Base-by-base conservation (phyloP, 2,888 invertebrate genomes). In the Eupithecia subfuscata region DNA sequence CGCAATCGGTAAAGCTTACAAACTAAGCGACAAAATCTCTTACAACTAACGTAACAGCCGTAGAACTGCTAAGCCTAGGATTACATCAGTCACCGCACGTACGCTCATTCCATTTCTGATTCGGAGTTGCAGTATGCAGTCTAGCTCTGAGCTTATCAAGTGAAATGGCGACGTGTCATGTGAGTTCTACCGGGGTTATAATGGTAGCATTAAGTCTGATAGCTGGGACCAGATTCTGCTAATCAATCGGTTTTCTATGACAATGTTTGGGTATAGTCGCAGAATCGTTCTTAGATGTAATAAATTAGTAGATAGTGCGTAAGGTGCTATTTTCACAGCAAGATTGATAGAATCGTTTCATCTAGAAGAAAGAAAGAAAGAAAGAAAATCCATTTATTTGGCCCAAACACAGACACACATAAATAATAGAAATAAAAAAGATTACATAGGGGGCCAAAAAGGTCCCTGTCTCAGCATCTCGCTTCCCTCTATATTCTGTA, bases 61-160 rank as follows among this genome's bases (percentile, higher is more conserved):
- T 70, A 70, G 70, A 76, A 60, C 63, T 68, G 22, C 60, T 52
- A 73, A 73, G 63, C 37, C 68, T 70, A 8, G 40, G 70, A 73
- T 76, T 76, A 70, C 73, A 76, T 71, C 76, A 76, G 65, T 67
- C 68, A 64, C 70, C 40, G 52, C 76, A 73, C 64, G 73, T 77
- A 70, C 69, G 64, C 45, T 56, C 71, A 77, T 72, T 72, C 69
- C 65, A 76, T 76, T 76, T 72, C 65, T 74, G 65, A 74, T 72
- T 71, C 60, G 56, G 43, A 48, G 60, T 72, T 63, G 68, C 68
- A 65, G 37, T 65, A 65, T 34, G 65, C 37, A 71, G 60, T 70
- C 74, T 60, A 69, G 70, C 40, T 73, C 63, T 73, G 73, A 52
- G 71, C 70, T 73, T 73, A 76, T 76, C 76, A 71, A 74, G 71